Evolutionary conservation across 2,888 invertebrate species (phyloP).

Genomic region (Cordilura impudica): DNA sequence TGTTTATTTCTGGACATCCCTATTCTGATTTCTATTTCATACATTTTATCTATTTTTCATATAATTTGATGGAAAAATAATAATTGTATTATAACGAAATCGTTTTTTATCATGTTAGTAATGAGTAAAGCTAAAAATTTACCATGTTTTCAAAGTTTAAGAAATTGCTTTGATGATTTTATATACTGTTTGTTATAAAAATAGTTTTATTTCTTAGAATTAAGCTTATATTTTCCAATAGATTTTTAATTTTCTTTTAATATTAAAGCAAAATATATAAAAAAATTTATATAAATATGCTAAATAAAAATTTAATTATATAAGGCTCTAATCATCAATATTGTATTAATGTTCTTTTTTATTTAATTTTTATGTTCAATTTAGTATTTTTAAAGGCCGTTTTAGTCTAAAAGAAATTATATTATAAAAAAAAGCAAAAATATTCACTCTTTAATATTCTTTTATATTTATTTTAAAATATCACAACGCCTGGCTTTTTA

Average conservation of each 20-base stretch:
- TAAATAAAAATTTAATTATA: conserved; percentile 41
- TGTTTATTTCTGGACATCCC: conserved; percentile 34
- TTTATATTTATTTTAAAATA: conserved; percentile 75
- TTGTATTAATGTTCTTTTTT: conserved; percentile 24
- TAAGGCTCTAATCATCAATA: conserved; percentile 56
- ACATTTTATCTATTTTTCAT: conserved; percentile 20
- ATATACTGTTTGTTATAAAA: conserved; percentile 53
- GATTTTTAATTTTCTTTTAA: conserved; percentile 19
- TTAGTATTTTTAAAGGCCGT: conserved; percentile 50
- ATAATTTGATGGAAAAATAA: conserved; percentile 53
- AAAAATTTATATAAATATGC: conserved; percentile 50
- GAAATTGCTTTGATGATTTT: conserved; percentile 40
- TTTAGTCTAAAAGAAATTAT: conserved; percentile 33
- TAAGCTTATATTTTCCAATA: conserved; percentile 51
- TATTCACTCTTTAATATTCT: conserved; percentile 62
- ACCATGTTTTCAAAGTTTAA: conserved; percentile 44
- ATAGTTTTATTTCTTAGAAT: conserved; percentile 64
- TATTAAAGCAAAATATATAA: conserved; percentile 57
- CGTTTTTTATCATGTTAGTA: conserved; percentile 36
- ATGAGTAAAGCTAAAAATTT: conserved; percentile 48
- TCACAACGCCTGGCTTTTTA: conserved; percentile 76
- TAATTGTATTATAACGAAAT: too few species aligned
- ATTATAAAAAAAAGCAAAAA: conserved; percentile 57
- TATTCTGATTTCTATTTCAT: conserved; percentile 6
- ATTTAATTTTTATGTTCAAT: neutral